These are phyloP conservation scores for Zenarchopterus dispar DNA, from an alignment of 2,797 vertebrate species.

Conservation along the genomic window DNA sequence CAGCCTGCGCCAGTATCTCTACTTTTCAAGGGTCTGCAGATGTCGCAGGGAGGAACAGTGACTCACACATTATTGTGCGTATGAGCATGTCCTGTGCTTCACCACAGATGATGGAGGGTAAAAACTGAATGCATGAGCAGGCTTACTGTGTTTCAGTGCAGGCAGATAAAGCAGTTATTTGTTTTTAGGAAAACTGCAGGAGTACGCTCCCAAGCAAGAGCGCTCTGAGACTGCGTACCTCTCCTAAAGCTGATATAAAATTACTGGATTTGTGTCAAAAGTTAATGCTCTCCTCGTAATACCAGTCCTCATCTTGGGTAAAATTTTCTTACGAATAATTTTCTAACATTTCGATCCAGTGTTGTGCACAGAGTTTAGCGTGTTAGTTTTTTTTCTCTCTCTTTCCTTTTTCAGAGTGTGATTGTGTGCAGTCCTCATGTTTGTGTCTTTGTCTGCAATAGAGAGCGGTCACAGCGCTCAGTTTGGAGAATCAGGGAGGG, in stretches of 20 bases:
- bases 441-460: no score
- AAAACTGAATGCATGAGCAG: conserved; percentile 27
- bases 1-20: conserved; percentile 50
- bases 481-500: no score
- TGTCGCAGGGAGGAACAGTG: conserved; percentile 45
- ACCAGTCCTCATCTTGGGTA: neutral
- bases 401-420: no score
- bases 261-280: neutral
- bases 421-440: no score
- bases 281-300: no score
- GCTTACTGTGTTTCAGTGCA: conserved; percentile 16
- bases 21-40: conserved; percentile 54
- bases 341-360: no score
- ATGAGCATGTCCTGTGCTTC: conserved; percentile 29
- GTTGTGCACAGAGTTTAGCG: no score
- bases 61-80: conserved; percentile 49
- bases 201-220: conserved; percentile 7
- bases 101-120: conserved; percentile 14
- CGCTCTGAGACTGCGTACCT: neutral
- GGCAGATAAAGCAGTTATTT: conserved; percentile 33
- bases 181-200: conserved; percentile 17
- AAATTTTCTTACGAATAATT: neutral
- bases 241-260: neutral
- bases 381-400: no score
- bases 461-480: no score